Base-by-base conservation (phyloP, 1,140 invertebrate genomes). In the Onthophagus taurus region DNA sequence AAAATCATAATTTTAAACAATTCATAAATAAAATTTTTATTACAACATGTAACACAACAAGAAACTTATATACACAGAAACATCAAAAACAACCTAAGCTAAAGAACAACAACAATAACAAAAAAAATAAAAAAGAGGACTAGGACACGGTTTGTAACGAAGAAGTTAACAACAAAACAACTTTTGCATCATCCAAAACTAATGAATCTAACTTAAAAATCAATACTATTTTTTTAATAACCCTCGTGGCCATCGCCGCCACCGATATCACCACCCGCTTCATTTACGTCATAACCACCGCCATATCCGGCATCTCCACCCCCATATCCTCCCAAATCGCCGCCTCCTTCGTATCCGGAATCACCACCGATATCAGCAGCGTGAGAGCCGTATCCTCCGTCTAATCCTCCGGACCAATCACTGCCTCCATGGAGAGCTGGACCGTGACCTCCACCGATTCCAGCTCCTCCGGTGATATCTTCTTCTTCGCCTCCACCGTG, bases 271-370 rank as follows among this genome's bases (percentile, higher is more conserved):
- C 31, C 45, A 38, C 24, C 18, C 3, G 35, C 51, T 12, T 42
- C 42, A 4, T 18, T 33, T 16, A 36, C 45, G 17, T 14, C 24
- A 42, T 44, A 36, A 23, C 19, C 13, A 21, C 14, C 35, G 7
- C 47, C 47, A 30, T 18, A 36, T 23, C 31, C 30, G 9, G 31
- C 48, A 30, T 52, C 31, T 2, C 54, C 49, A 19, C 52, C 55
- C 18, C 51, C 46, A 14, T 52, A 49, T 24, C 48, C 51, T 31
- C 42, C 37, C 20, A 12, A 12, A 31, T 21, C 18, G 16, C 54
- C 55, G 12, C 51, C 44, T 19, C 48, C 48, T 33, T 56, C 44
- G 11, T 53, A 53, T 13, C 53, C 53, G n/a, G n/a, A n/a, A n/a
- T n/a, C n/a, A 19, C 44, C 50, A 21, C 31, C 42, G 34, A 14